Evolutionary conservation across 2,797 vertebrate genomes (phyloP).

Genomic region (Lacerta bilineata): DNA sequence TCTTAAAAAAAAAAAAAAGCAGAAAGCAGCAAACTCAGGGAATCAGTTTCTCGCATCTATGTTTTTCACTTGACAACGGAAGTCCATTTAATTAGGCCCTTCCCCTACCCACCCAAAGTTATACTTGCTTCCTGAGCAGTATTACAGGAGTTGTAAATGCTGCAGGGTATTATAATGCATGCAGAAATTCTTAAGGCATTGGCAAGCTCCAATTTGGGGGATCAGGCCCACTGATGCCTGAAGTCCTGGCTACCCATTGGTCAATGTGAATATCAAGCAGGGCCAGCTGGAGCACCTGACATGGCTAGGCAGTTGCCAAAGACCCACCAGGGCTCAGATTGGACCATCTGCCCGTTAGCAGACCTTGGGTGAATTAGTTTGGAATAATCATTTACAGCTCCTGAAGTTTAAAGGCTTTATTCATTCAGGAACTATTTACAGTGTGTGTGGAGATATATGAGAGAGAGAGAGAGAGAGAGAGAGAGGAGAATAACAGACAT

Average conservation of each 20-base stretch:
- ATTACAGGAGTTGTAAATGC: background rate
- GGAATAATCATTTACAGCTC: no score
- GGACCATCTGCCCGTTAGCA: background rate
- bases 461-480: no score
- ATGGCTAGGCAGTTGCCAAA: background rate
- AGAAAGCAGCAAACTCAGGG: background rate
- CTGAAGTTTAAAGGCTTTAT: no score
- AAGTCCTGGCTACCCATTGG: background rate
- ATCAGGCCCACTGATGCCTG: background rate
- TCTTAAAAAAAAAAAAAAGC: background rate
- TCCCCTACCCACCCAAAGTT: background rate
- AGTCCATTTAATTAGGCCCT: background rate
- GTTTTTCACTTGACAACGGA: background rate
- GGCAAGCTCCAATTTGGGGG: background rate
- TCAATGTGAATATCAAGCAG: background rate
- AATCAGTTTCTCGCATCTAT: background rate
- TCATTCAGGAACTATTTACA: no score
- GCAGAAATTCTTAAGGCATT: background rate
- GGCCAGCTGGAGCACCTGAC: background rate
- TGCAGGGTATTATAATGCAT: background rate
- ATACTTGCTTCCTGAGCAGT: background rate
- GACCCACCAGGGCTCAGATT: background rate
- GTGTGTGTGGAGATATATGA: no score
- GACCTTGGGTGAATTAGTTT: no score
- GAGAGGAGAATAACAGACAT: no score